Evolutionary conservation across 2,113 vertebrate species (phyloP).

Genomic region (Triplophysa dalaica): DNA sequence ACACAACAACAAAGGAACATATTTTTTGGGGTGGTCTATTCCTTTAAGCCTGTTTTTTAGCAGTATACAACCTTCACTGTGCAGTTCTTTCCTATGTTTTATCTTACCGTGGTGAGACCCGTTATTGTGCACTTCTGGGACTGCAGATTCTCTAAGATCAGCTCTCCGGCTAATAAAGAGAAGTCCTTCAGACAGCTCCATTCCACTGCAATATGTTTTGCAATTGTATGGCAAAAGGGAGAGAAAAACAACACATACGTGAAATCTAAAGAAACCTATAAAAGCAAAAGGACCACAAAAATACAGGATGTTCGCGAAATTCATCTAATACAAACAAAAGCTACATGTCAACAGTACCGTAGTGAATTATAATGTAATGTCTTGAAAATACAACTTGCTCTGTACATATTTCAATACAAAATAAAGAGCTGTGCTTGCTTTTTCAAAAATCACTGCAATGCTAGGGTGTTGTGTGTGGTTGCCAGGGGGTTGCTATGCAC

Average conservation of each 20-base stretch:
- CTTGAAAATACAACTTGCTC: no score
- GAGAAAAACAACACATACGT: not conserved
- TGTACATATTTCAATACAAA: no score
- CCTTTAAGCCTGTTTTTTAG: no score
- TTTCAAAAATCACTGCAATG: no score
- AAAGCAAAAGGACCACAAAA: not conserved
- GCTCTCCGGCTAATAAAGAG: slow-evolving; percentile 83
- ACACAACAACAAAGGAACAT: not conserved
- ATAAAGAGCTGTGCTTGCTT: no score
- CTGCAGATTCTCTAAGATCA: slow-evolving; percentile 85
- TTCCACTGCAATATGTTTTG: slow-evolving; percentile 77
- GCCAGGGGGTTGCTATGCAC: no score
- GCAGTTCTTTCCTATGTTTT: not conserved
- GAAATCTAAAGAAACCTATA: not conserved
- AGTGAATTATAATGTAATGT: no score
- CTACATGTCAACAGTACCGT: not conserved
- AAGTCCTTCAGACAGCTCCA: slow-evolving; percentile 93
- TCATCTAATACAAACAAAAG: not conserved
- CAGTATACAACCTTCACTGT: no score
- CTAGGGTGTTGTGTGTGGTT: no score
- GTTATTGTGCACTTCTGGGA: slow-evolving; percentile 82
- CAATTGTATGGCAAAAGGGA: not conserved
- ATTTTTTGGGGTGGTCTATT: not conserved
- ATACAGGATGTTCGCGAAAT: not conserved
- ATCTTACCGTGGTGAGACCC: slow-evolving; percentile 83